Conservation (phyloP, 2,888 invertebrate genomes). For the Hanleya hanleyi region DNA sequence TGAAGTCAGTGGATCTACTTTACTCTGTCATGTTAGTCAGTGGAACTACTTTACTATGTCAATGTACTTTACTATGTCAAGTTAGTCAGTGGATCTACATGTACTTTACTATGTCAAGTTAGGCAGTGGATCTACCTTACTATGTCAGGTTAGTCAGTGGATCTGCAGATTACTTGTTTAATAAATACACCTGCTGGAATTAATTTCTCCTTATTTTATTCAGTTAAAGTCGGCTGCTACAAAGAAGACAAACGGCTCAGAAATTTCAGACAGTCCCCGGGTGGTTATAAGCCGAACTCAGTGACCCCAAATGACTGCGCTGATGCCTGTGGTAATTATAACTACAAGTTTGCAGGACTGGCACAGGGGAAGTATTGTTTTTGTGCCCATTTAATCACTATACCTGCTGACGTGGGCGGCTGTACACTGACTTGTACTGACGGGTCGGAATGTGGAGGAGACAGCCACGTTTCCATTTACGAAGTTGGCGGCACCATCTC, state of each 20-base stretch:
- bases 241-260: constrained; percentile 44
- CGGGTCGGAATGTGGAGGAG: constrained; percentile 44
- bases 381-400: constrained; percentile 50
- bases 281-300: constrained; percentile 48
- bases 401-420: background rate
- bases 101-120: too few relatives aligned
- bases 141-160: too few relatives aligned
- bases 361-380: constrained; percentile 49
- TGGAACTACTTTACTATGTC: too few relatives aligned
- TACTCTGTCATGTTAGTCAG: too few relatives aligned
- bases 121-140: too few relatives aligned
- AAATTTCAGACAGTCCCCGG: constrained; percentile 51
- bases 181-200: too few relatives aligned
- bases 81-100: too few relatives aligned
- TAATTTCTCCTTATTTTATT: constrained; percentile 14
- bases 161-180: too few relatives aligned
- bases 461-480: constrained; percentile 46
- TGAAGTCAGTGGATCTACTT: too few relatives aligned
- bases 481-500: background rate
- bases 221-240: constrained; percentile 57
- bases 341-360: constrained; percentile 46
- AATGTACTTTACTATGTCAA: too few relatives aligned
- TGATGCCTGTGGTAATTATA: constrained; percentile 47
- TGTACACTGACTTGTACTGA: background rate
- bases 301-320: constrained; percentile 46